phyloP scores from a whole-genome alignment of 2,797 vertebrate genomes.

The Anguilla pacifica region DNA sequence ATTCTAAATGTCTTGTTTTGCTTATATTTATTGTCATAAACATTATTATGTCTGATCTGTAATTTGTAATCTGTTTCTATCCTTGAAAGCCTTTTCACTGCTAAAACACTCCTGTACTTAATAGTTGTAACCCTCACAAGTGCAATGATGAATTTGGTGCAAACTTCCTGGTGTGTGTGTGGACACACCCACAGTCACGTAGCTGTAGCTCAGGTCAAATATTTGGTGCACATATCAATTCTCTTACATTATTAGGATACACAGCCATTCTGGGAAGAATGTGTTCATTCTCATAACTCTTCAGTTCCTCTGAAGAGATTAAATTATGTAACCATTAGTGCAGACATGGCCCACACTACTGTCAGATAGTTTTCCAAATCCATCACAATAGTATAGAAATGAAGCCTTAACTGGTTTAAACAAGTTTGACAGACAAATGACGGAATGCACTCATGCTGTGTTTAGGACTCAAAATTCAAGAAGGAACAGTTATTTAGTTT shows the following conservation, averaged over 20 bases:
- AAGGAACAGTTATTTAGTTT: neutral
- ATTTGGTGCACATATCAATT: neutral
- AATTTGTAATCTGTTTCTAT: neutral
- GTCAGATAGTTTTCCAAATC: neutral
- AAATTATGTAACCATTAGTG: neutral
- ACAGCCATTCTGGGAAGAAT: neutral
- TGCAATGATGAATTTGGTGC: neutral
- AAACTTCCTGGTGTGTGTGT: neutral
- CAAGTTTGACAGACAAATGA: neutral
- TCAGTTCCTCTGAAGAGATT: neutral
- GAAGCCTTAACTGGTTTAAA: neutral
- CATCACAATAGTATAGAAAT: neutral
- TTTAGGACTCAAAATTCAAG: neutral
- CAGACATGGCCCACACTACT: neutral
- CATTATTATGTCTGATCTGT: neutral
- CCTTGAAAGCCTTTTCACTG: neutral
- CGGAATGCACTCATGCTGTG: neutral
- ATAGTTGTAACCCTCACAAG: neutral
- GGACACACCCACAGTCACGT: neutral
- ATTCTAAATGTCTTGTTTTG: neutral
- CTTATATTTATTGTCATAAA: neutral
- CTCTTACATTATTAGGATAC: neutral
- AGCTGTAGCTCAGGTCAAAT: slow-evolving; percentile 16
- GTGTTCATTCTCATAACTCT: too few species aligned
- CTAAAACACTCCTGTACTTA: neutral